A percentile compares a stretch with the other conserved stretches of the same genome.
These are phyloP conservation scores for Pagetopsis macropterus DNA, from an alignment of 2,797 vertebrate species.

Conservation along the genomic window DNA sequence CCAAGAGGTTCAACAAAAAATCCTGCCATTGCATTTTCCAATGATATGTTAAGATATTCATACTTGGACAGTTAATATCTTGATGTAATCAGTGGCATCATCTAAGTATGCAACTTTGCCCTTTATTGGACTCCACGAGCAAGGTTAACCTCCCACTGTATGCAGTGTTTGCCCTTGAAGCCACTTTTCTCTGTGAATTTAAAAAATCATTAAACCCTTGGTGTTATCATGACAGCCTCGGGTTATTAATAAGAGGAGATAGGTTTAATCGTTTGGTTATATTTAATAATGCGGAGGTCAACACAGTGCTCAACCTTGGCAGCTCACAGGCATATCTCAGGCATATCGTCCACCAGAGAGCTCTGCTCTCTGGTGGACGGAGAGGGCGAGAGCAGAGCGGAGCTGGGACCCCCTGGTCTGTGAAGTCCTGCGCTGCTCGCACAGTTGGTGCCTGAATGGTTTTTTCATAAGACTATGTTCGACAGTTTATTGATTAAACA, in stretches of 20 bases:
- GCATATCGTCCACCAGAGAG: too few species aligned
- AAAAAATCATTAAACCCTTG: slow-evolving; percentile 52
- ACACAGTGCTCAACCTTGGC: slow-evolving; percentile 57
- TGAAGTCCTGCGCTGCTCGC: slow-evolving; percentile 45
- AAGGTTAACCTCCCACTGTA: slow-evolving; percentile 58
- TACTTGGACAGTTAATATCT: slow-evolving; percentile 28
- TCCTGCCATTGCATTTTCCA: slow-evolving; percentile 6
- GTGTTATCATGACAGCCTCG: slow-evolving; percentile 40
- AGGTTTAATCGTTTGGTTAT: slow-evolving; percentile 60
- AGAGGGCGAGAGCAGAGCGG: slow-evolving; percentile 16
- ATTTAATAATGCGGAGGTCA: slow-evolving; percentile 72
- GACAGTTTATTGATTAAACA: slow-evolving; percentile 4
- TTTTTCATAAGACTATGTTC: slow-evolving; percentile 10
- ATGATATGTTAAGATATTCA: slow-evolving; percentile 25
- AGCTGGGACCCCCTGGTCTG: slow-evolving; percentile 4
- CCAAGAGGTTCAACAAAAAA: slow-evolving; percentile 34
- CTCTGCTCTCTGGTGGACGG: slow-evolving; percentile 73
- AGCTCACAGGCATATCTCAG: slow-evolving; percentile 7
- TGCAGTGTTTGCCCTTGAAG: slow-evolving; percentile 50
- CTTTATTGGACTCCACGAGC: slow-evolving; percentile 46
- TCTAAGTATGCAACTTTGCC: slow-evolving; percentile 39
- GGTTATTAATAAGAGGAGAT: slow-evolving; percentile 56
- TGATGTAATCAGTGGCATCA: slow-evolving; percentile 27
- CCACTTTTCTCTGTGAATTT: slow-evolving; percentile 53
- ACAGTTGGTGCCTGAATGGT: slow-evolving; percentile 12